A percentile compares a stretch with the other conserved stretches of the same genome.
Conservation (phyloP, 2,797 vertebrate genomes). For the Taenioides sp. region DNA sequence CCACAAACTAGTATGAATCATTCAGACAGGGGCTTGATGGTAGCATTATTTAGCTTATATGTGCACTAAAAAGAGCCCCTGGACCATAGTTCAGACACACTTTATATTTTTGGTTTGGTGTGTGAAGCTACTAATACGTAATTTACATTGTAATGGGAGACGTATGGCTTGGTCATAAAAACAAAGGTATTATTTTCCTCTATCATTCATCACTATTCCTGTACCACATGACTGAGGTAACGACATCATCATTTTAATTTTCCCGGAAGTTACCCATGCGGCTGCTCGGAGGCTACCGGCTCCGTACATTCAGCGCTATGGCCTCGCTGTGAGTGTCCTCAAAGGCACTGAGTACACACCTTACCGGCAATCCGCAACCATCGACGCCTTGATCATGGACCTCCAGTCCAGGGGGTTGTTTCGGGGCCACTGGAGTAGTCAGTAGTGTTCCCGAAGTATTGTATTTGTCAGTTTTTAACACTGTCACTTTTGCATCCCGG, state of each 20-base stretch:
- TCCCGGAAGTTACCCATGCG: slow-evolving; percentile 89
- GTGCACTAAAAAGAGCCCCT: too few relatives aligned
- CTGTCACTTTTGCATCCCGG: slow-evolving; percentile 75
- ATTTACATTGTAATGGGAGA: too few relatives aligned
- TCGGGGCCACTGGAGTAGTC: slow-evolving; percentile 71
- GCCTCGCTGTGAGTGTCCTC: slow-evolving; percentile 70
- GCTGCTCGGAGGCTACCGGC: slow-evolving; percentile 84
- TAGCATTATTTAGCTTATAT: too few relatives aligned
- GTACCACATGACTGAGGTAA: slow-evolving; percentile 66
- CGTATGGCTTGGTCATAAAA: too few relatives aligned
- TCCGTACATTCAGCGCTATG: slow-evolving; percentile 81
- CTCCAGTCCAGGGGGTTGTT: slow-evolving; percentile 77
- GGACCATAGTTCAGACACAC: too few relatives aligned
- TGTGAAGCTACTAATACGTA: too few relatives aligned
- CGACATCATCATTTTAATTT: slow-evolving; percentile 63
- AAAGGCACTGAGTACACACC: slow-evolving; percentile 76
- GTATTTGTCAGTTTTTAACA: slow-evolving; percentile 75
- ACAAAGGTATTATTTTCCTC: too few relatives aligned
- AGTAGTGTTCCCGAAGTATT: slow-evolving; percentile 68
- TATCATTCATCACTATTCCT: slow-evolving; percentile 21
- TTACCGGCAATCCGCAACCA: slow-evolving; percentile 84
- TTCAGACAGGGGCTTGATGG: too few relatives aligned
- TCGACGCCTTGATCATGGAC: slow-evolving; percentile 85
- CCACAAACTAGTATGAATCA: too few relatives aligned
- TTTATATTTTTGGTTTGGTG: too few relatives aligned